Evolutionary conservation across 1,140 invertebrate genomes (phyloP), one percentile per base, ranked within the genome.

Genomic region (Portunus trituberculatus): DNA sequence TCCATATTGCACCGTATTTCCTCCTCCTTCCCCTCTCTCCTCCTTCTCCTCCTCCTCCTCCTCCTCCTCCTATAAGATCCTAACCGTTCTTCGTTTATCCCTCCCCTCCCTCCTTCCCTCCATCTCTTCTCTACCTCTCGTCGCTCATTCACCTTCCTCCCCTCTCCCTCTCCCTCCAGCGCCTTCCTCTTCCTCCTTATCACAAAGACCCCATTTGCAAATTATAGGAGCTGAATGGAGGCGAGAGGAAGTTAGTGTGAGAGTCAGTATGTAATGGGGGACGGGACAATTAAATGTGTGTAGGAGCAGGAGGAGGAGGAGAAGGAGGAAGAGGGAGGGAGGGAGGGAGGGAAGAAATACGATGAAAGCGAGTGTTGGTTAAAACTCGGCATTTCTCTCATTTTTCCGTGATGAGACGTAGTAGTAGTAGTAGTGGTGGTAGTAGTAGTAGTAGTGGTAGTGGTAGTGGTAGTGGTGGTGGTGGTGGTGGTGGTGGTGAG

Each of bases 141-240:
- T 20, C 52, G 6, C n/a, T n/a, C 67, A 3, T 20, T 20, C n/a
- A 25, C 67, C n/a, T 76, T n/a, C 20, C 8, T 7, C 20, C 67
- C 67, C 67, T 76, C 52, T 76, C 67, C n/a, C n/a, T n/a, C 52
- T 16, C 67, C 67, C n/a, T 76, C 67, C 25, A 7, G 20, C 67
- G 4, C 20, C 67, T n/a, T 20, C 20, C 67, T n/a, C 67, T 76
- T n/a, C 67, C 67, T 76, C 67, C 67, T 76, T 76, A n/a, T n/a
- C 67, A 76, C 67, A 76, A 76, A 76, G 67, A 76, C 67, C 20
- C 67, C 67, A 76, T 76, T 76, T 76, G 67, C 67, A 76, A 76
- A 76, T 76, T 76, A 76, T 76, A 76, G 67, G 12, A 76, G 20
- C 67, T 76, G 67, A 76, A 76, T 76, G 8, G 67, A 25, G 8